Base-by-base conservation (phyloP, 1,140 invertebrate species). In the Platyscapa corneri region DNA sequence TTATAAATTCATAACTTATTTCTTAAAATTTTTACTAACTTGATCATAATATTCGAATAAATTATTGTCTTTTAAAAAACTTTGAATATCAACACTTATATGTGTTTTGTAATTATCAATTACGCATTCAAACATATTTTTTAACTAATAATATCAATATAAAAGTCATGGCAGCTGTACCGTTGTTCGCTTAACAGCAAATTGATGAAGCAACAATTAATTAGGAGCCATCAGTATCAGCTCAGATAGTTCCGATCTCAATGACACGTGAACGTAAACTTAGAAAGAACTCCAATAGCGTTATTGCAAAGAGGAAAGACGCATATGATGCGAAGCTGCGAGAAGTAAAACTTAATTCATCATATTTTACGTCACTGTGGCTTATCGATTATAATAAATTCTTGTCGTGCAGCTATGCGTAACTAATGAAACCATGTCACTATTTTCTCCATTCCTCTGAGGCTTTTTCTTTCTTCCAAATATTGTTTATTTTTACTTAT, bases 371-470 rank as follows among this genome's bases (percentile, higher is more conserved):
- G 90, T 89, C 86, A 87, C 83, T 81, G 84, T 83, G 84, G 85
- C 87, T 77, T 90, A 89, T 91, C 90, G 89, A 91, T 90, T 89
- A 89, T 91, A 91, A 92, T 92, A 92, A 92, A 92, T 92, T 90
- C 86, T 83, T 87, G 91, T 92, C 90, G 81, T 10, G 56, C 3
- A 60, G 27, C 56, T 14, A 3, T 60, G 27, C 56, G 27, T 60
- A 60, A 27, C 56, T 27, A 60, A 0, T 60, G 20, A 60, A 60
- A 60, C 56, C 23, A 23, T 60, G 56, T 60, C 56, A 27, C 56
- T 60, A 60, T 27, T 60, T 60, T 60, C 56, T 27, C 14, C 14
- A 0, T 14, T 60, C 23, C 27, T 60, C 2, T 27, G 23, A 27
- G 23, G 56, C 23, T 27, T 60, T 60, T 60, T 60, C 56, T 27